These are phyloP conservation scores for Rhinella marina DNA, from an alignment of 2,797 vertebrate genomes.

Conservation along the genomic window DNA sequence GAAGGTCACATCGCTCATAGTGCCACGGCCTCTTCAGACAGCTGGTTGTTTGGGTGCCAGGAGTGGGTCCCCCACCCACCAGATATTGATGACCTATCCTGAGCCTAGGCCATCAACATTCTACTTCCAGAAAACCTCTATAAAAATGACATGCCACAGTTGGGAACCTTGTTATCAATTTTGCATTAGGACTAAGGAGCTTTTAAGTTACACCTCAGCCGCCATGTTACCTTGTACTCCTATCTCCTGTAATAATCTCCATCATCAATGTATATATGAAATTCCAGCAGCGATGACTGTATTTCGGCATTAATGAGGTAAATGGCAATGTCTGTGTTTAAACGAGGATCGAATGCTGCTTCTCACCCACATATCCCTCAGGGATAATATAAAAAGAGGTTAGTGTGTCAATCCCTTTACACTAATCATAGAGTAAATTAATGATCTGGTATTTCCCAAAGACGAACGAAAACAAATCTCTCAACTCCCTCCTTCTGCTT, in stretches of 20 bases:
- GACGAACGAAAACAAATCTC: conserved; percentile 57
- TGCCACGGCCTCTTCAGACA: no score
- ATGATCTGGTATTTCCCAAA: conserved; percentile 60
- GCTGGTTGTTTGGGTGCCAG: no score
- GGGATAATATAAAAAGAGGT: conserved; percentile 56
- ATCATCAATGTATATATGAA: neutral
- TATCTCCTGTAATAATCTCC: neutral
- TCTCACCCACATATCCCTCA: conserved; percentile 50
- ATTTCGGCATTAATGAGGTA: conserved; percentile 20
- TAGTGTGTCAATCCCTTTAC: conserved; percentile 62
- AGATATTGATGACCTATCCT: no score
- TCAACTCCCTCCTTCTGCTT: conserved; percentile 13
- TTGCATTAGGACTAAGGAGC: neutral
- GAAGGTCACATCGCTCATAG: no score
- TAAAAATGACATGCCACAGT: no score
- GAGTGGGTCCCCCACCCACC: no score
- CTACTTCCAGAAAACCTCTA: no score
- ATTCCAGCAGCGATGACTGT: neutral
- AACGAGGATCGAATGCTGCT: conserved; percentile 24
- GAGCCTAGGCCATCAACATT: no score
- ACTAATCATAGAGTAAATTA: conserved; percentile 62
- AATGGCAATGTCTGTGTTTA: conserved; percentile 7
- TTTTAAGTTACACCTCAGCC: neutral
- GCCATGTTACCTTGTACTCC: neutral
- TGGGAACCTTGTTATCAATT: neutral